Evolutionary conservation across 1,140 invertebrate species (phyloP), one percentile per base, ranked within the genome.

Genomic region (Nasonia vitripennis): DNA sequence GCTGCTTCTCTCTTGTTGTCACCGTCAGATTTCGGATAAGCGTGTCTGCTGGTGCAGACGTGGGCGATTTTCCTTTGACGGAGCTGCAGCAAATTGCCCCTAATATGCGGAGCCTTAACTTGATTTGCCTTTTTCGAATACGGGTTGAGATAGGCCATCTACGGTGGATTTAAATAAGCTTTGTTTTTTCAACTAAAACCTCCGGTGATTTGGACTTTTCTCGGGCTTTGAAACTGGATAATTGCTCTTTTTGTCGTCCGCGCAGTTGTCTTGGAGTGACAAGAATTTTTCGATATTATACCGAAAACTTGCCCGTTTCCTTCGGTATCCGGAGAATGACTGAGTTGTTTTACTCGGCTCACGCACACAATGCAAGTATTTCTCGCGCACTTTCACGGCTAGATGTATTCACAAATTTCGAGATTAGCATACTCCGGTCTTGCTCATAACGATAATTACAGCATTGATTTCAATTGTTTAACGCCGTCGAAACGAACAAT

Each of bases 121-220:
- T 23, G 5, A 71, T 70, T 81, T 71, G 79, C 67, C 79, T 81
- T 81, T 81, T 81, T 81, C 37, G n/a, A 20, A 31, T 55, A 14
- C 11, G 14, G 51, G 51, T 4, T 55, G 12, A 55, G 51, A 55
- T 55, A 55, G 51, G 17, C 12, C 51, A 55, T 55, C 51, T 3
- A 3, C 51, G 51, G 51, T 55, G 51, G 14, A 17, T 55, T 55
- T 17, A 11, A 41, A 34, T 20, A 41, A 41, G 20, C 55, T 79
- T 23, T 68, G 23, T 41, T 37, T 68, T 67, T 10, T 79, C 9
- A 55, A 4, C 3, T 27, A 34, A 68, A 79, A 14, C 51, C 2
- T 45, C 67, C 17, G 1, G 31, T 55, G 34, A 68, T 68, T 79
- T 17, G 78, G 27, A 67, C 2, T 79, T 37, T 79, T 37, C 10